Percentiles rank a stretch among this genome's conserved stretches.
Conservation (phyloP, 35 echinoderm and acorn worm genomes). For the Hemicentrotus pulcherrimus region DNA sequence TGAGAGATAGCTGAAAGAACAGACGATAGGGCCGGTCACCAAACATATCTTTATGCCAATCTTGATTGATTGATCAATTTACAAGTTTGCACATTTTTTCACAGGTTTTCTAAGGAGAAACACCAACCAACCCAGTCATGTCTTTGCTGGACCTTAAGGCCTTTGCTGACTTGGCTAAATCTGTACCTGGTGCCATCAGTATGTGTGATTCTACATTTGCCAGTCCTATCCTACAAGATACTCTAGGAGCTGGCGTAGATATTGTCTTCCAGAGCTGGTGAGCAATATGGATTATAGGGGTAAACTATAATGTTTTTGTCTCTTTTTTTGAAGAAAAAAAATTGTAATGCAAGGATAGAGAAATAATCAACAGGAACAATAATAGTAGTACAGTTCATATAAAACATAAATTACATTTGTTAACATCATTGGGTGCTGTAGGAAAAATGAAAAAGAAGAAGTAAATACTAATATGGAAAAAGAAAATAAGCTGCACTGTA, state of each 20-base stretch:
- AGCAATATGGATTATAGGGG: not conserved
- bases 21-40: not conserved
- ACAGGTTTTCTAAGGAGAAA: slow-evolving; percentile 89
- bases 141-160: slow-evolving; percentile 75
- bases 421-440: too few relatives aligned
- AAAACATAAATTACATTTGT: too few relatives aligned
- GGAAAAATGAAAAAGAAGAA: too few relatives aligned
- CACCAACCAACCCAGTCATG: slow-evolving; percentile 80
- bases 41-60: not conserved
- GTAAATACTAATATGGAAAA: too few relatives aligned
- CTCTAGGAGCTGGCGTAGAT: slow-evolving; percentile 77
- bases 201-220: slow-evolving; percentile 88
- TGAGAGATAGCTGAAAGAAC: not conserved
- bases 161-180: slow-evolving; percentile 70
- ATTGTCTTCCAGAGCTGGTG: slow-evolving; percentile 88
- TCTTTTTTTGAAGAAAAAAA: too few relatives aligned
- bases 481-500: too few relatives aligned
- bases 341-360: too few relatives aligned
- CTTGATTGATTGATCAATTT: not conserved
- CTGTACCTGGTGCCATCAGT: slow-evolving; percentile 62
- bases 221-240: slow-evolving; percentile 69
- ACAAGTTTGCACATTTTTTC: not conserved
- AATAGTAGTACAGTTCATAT: too few relatives aligned
- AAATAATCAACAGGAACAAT: too few relatives aligned
- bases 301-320: too few relatives aligned